Evolutionary conservation across 2,797 vertebrate genomes (phyloP), one percentile per base, ranked within the genome.

Genomic region (Enteromius viviparus): DNA sequence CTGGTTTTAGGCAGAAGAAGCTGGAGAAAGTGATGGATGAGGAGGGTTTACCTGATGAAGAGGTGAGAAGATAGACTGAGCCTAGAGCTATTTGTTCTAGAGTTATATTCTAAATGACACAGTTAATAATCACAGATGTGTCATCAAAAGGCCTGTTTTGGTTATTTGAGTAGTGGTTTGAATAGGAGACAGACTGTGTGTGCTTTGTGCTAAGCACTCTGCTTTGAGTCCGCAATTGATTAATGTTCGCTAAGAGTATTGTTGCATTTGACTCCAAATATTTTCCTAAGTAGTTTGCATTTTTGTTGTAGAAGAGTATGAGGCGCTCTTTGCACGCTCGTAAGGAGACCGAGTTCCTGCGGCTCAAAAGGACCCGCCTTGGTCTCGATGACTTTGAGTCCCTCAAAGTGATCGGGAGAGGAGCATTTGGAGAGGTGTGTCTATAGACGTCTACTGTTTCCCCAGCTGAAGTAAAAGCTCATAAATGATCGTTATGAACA

Each of bases 21-120:
- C 93, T 99, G 82, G 98, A 99, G 93, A 97, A 98, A 85, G 98
- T 95, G 83, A 99, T 99, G 98, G 97, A 99, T 40, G 96, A 99
- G n/a, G 98, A 99, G 90, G 98, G 98, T 34, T 92, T 99, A 55
- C 96, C 94, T 60, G 98, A 99, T 29, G 98, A 99, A 87, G 98
- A 99, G 95, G 98, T 99, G 62, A 76, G 78, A 58, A 60, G 26
- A n/a, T 45, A 7, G 58, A 49, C n/a, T 68, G 32, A 62, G 23
- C 6, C 3, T 45, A 47, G 6, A 51, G 42, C 19, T 51, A 34
- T 34, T 37, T 32, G 51, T 51, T 70, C 40, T 60, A 9, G 3
- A 34, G 2, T 76, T 42, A 1, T 72, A 49, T 51, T 51, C 26
- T 53, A 6, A 53, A 55, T 37, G 19, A n/a, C 47, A n/a, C 21